Conservation (phyloP, 2,888 invertebrate genomes). For the Pachydiplax longipennis region DNA sequence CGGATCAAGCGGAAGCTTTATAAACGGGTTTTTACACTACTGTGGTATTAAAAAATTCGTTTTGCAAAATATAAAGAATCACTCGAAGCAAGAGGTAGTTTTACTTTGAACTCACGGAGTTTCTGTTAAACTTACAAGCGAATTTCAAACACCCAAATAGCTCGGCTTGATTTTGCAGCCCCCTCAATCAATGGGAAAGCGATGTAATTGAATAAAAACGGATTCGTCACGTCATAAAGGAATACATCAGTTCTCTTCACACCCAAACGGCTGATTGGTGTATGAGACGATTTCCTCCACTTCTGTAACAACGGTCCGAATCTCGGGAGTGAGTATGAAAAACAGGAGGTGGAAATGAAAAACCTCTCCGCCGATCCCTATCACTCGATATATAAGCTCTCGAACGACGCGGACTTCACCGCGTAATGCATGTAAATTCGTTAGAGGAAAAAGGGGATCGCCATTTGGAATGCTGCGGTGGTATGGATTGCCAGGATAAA, state of each 20-base stretch:
- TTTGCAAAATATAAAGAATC: too few relatives aligned
- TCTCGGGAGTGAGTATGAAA: neutral
- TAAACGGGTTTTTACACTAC: too few relatives aligned
- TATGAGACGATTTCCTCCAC: neutral
- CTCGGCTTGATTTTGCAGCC: too few relatives aligned
- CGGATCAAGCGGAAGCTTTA: too few relatives aligned
- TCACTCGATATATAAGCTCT: neutral
- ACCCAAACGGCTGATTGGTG: neutral
- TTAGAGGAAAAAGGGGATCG: neutral
- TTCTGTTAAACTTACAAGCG: too few relatives aligned
- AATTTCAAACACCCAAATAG: too few relatives aligned
- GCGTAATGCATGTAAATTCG: neutral
- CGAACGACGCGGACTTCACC: neutral
- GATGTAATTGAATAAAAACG: too few relatives aligned
- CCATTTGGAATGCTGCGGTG: neutral
- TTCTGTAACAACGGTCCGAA: neutral
- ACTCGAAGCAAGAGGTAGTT: too few relatives aligned
- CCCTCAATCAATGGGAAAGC: too few relatives aligned
- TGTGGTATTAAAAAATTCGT: too few relatives aligned
- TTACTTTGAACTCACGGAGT: too few relatives aligned
- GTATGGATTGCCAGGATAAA: neutral
- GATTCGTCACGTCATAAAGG: neutral
- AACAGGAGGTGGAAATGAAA: neutral
- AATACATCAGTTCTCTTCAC: neutral
- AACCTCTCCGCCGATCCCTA: neutral